A percentile compares a stretch with the other conserved stretches of the same genome.
phyloP scores from a whole-genome alignment of 2,113 vertebrate genomes.

The Chaetura pelagica region DNA sequence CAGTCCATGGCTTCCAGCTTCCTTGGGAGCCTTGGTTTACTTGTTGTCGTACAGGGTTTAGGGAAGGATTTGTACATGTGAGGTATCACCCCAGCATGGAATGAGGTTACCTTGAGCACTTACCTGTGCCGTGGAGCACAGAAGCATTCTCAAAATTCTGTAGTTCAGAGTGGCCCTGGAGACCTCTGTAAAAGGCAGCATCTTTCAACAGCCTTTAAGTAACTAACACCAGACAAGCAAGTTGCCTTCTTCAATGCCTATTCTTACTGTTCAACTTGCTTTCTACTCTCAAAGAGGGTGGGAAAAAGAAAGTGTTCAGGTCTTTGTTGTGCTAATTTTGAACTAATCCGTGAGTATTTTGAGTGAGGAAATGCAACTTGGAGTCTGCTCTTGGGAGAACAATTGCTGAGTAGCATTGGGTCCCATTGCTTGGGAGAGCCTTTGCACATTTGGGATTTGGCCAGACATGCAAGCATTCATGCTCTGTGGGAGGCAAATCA shows the following conservation, averaged over 20 bases:
- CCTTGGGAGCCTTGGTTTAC: background rate
- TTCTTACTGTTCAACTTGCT: background rate
- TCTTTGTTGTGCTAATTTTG: background rate
- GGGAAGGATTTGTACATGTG: fast-evolving
- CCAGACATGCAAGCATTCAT: background rate
- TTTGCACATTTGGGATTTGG: background rate
- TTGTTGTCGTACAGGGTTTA: background rate
- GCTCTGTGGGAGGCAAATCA: background rate
- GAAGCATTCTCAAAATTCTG: background rate
- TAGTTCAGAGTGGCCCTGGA: background rate
- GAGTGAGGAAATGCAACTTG: background rate
- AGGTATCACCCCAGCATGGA: background rate
- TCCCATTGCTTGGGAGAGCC: too few species aligned
- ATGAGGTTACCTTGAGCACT: background rate
- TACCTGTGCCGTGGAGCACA: background rate
- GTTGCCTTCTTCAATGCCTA: background rate
- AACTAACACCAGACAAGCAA: background rate
- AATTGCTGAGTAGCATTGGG: background rate
- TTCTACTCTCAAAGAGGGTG: background rate
- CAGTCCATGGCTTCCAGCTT: background rate
- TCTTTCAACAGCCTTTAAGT: background rate
- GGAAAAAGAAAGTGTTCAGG: background rate
- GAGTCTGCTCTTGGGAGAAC: background rate
- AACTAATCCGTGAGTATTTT: background rate
- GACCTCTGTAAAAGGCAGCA: background rate